A percentile compares a stretch with the other conserved stretches of the same genome.
Evolutionary conservation across 2,888 invertebrate genomes (phyloP).

Genomic region (Aphidoletes aphidimyza): DNA sequence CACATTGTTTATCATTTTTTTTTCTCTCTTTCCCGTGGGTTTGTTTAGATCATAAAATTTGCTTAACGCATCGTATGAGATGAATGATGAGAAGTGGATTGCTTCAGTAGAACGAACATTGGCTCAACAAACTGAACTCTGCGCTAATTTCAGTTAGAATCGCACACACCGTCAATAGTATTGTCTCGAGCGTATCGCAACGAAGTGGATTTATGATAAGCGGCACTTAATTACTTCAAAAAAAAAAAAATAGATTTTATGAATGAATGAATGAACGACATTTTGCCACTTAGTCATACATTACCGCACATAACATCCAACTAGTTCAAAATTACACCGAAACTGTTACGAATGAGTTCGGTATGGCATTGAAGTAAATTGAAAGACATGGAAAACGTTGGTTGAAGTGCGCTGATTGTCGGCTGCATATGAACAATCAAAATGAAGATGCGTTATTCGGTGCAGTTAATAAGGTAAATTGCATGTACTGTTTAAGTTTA

Average conservation of each 20-base stretch:
- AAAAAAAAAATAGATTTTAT: not conserved
- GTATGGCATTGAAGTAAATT: no score
- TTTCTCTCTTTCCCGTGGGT: no score
- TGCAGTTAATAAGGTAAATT: not conserved
- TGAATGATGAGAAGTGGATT: no score
- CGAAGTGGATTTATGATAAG: not conserved
- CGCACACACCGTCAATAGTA: no score
- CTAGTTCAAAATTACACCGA: conserved; percentile 27
- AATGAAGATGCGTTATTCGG: conserved; percentile 22
- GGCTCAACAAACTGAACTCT: not conserved
- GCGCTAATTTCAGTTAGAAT: not conserved
- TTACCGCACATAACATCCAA: not conserved
- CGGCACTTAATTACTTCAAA: not conserved
- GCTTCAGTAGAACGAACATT: no score
- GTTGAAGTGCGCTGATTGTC: no score
- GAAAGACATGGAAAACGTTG: no score
- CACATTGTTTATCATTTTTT: no score
- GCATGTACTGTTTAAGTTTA: not conserved
- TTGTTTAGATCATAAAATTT: no score
- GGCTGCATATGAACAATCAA: no score
- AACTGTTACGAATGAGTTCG: not conserved
- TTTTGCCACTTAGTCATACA: not conserved
- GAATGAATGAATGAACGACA: conserved; percentile 2
- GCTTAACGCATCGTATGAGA: no score
- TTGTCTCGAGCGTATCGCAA: no score